Conservation (phyloP, 64 coral and sea anemone species). For the Exaiptasia diaphana region DNA sequence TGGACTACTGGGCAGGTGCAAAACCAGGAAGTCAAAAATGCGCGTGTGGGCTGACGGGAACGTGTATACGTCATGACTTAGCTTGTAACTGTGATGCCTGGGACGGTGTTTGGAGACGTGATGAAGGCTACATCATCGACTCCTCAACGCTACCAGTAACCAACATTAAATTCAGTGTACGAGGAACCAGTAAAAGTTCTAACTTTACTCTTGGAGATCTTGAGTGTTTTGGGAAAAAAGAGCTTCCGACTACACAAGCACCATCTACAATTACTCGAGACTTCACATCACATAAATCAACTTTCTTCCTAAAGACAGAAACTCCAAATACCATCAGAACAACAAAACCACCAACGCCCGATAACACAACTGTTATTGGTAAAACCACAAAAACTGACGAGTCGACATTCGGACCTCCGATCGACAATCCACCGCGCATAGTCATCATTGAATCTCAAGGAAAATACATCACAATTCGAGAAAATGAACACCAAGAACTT, state of each 20-base stretch:
- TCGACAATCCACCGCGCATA: slow-evolving; percentile 17
- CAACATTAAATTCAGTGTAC: slow-evolving; percentile 62
- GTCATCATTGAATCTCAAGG: slow-evolving; percentile 65
- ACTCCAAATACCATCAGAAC: neutral
- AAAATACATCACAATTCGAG: slow-evolving; percentile 79
- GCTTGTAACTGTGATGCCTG: slow-evolving; percentile 68
- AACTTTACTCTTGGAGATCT: slow-evolving; percentile 59
- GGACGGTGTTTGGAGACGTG: slow-evolving; percentile 61
- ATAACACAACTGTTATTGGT: neutral
- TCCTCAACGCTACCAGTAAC: slow-evolving; percentile 49
- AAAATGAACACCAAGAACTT: slow-evolving; percentile 74
- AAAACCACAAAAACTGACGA: neutral
- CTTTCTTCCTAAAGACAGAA: neutral
- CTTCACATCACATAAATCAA: neutral
- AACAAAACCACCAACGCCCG: neutral
- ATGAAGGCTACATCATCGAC: slow-evolving; percentile 64
- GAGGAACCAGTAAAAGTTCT: slow-evolving; percentile 42
- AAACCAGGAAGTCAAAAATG: slow-evolving; percentile 70
- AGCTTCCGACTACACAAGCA: neutral
- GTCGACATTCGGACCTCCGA: neutral
- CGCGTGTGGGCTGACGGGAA: slow-evolving; percentile 64
- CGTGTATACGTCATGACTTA: slow-evolving; percentile 50
- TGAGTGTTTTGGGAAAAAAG: slow-evolving; percentile 69
- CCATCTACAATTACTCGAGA: neutral
- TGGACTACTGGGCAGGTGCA: slow-evolving; percentile 84